Evolutionary conservation across 1,140 invertebrate species (phyloP), one percentile per base, ranked within the genome.

Genomic region (Agrilus planipennis): DNA sequence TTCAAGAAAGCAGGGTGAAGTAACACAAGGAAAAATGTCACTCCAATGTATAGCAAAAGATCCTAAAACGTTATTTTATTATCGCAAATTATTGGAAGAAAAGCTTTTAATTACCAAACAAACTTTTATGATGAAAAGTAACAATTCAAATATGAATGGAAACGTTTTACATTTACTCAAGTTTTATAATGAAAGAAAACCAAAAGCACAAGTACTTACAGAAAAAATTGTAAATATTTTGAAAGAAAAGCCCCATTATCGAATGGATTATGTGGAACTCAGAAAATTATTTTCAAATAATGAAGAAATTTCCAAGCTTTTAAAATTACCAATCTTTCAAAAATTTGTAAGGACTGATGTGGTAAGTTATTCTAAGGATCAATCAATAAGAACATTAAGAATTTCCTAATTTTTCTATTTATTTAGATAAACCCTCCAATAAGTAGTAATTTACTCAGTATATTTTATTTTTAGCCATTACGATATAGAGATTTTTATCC

Each of bases 1-100:
- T 46, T 62, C 75, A 15, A 67, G 85, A 12, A 69, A 73, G 39
- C 68, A 73, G 48, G 84, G 85, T 0, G 80, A 83, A 59, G 64
- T 79, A 5, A 84, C 81, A 11, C 67, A 73, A 21, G 83, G 82
- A 23, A 73, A 73, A 46, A 57, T 65, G 16, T 73, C 76, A 45
- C 56, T 80, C 28, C 41, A 58, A 25, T 44, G 62, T 10, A 52
- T 76, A 17, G 67, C 64, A 15, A 67, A 73, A 44, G 72, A 77
- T 57, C 60, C 76, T 1, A 84, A 81, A 56, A 64, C 67, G 2
- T 57, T 82, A 25, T 81, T 78, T 62, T 82, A 84, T 54, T 69
- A 75, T 39, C 57, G 76, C 27, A 81, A 82, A 56, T 53, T 60
- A 39, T 58, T 84, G 7, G 42, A 71, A n/a, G 57, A 68, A 10